phyloP scores from a whole-genome alignment of 2,113 vertebrate genomes.

The Pseudonaja textilis region DNA sequence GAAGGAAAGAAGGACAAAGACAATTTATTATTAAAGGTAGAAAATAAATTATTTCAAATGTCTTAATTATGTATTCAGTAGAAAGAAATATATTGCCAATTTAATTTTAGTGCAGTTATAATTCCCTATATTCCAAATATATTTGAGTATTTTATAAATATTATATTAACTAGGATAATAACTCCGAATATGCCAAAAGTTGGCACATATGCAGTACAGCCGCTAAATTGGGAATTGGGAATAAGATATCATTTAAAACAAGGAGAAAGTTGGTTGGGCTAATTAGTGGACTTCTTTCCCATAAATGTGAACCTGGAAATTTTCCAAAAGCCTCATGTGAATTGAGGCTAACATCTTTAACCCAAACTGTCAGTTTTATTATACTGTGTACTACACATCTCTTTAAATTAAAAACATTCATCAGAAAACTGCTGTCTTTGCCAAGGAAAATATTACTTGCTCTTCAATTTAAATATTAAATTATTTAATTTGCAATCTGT shows the following conservation, averaged over 20 bases:
- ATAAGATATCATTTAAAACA: slow-evolving; percentile 46
- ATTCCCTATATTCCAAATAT: slow-evolving; percentile 10
- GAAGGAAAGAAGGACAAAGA: background rate
- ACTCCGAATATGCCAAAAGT: slow-evolving; percentile 29
- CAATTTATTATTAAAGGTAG: background rate
- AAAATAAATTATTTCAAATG: background rate
- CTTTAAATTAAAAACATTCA: slow-evolving; percentile 83
- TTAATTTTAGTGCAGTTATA: background rate
- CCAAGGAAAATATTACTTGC: slow-evolving; percentile 70
- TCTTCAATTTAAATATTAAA: slow-evolving; percentile 77
- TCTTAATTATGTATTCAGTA: background rate
- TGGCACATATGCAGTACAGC: slow-evolving; percentile 36
- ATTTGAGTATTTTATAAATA: slow-evolving; percentile 33
- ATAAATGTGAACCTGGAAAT: slow-evolving; percentile 64
- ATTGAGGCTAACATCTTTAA: slow-evolving; percentile 70
- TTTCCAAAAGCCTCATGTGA: slow-evolving; percentile 64
- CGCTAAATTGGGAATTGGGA: slow-evolving; percentile 54
- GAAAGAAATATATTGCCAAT: background rate
- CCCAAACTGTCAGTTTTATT: slow-evolving; percentile 77
- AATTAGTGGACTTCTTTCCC: slow-evolving; percentile 62
- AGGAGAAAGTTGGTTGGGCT: slow-evolving; percentile 61
- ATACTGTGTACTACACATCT: slow-evolving; percentile 72
- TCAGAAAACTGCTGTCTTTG: slow-evolving; percentile 75
- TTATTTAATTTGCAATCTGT: slow-evolving; percentile 61
- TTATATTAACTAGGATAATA: slow-evolving; percentile 35